Base-by-base conservation (phyloP, 2,797 vertebrate genomes). In the Columba guinea region DNA sequence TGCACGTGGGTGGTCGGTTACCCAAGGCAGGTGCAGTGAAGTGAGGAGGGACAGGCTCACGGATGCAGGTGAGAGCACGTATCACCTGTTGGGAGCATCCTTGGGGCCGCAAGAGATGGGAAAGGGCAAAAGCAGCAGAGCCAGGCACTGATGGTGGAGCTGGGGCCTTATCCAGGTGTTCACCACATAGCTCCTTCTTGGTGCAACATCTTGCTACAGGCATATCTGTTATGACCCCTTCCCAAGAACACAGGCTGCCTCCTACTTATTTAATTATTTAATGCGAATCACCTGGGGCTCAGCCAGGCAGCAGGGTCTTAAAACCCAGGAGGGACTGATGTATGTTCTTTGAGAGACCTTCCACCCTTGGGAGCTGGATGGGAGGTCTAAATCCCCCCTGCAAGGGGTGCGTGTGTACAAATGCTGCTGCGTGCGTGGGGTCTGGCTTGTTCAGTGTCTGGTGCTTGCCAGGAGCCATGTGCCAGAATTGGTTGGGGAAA, bases 341-440 rank as follows among this genome's bases (percentile, higher is more conserved):
- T 39, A 9, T 79, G 15, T 28, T 74, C 35, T 74, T 44, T n/a
- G 60, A 49, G n/a, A 53, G 37, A 55, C n/a, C 32, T 6, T 35
- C 7, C 26, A 26, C 35, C 24, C 35, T 23, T 20, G 9, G 58
- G 53, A 79, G 58, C 9, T 24, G 48, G 22, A 13, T 60, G 22
- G 37, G 74, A 65, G 59, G 35, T 41, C 26, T 53, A 0, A 71
- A 20, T 27, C 9, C 10, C 27, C 19, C 46, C 75, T 69, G 53
- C 22, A 44, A 1, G 0, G n/a, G 32, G 5, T 37, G 28, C 1
- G 0, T 8, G 20, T 15, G 32, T 37, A 12, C 26, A 52, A 62
- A 44, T 18, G 13, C 48, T 49, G 70, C 70, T 71, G 85, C 0
- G 0, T 55, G 75, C 0, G 0, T 7, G 13, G 58, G 56, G 56